Evolutionary conservation across 2,797 vertebrate genomes (phyloP).

Genomic region (Syndactyla subalaris): DNA sequence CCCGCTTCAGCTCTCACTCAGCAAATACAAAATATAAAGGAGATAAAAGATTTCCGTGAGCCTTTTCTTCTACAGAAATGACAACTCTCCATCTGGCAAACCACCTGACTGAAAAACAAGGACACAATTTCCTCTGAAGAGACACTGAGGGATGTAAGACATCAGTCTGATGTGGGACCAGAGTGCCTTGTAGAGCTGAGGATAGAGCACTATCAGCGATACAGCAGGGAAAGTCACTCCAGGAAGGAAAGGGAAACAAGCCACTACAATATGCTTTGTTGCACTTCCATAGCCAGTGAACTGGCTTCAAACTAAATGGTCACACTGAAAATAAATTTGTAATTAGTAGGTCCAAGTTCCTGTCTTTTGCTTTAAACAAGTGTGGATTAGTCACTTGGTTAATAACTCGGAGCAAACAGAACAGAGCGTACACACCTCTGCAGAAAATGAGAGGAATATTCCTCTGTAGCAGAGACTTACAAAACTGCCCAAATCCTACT

Average conservation of each 20-base stretch:
- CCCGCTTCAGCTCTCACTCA: background rate
- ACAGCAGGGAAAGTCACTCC: background rate
- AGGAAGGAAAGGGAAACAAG: background rate
- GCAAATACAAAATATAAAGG: background rate
- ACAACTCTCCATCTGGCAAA: background rate
- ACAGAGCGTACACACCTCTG: background rate
- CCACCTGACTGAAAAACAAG: background rate
- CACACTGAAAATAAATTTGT: background rate
- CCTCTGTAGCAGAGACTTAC: background rate
- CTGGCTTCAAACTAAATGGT: background rate
- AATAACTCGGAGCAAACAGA: background rate
- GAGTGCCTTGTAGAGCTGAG: background rate
- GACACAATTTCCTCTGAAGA: background rate
- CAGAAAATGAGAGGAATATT: background rate
- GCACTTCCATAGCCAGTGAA: background rate
- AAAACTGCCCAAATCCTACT: background rate
- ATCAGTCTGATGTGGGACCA: background rate
- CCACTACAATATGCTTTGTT: background rate
- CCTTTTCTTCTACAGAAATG: background rate
- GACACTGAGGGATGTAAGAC: background rate
- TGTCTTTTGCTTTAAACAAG: background rate
- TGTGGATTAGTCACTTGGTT: background rate
- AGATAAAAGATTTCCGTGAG: background rate
- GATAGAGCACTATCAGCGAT: background rate
- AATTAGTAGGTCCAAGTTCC: background rate